Conservation (phyloP, 2,113 vertebrate genomes). For the Zosterops lateralis region DNA sequence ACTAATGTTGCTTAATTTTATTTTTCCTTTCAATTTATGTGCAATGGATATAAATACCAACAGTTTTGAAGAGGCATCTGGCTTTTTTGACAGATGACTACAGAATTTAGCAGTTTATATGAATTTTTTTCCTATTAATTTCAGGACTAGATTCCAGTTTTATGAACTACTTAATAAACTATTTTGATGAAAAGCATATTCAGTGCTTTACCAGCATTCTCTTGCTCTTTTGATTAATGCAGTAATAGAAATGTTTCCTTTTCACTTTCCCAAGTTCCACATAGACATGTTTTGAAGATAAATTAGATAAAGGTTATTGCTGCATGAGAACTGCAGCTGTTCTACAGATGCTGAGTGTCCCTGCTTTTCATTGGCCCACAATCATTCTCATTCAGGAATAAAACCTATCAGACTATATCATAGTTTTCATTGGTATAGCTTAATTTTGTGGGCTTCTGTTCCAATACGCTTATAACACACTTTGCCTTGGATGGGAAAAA, state of each 20-base stretch:
- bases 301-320: conserved; percentile 54
- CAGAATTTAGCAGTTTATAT: background rate
- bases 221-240: conserved; percentile 36
- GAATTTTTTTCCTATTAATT: background rate
- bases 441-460: background rate
- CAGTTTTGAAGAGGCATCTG: background rate
- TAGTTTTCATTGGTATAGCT: background rate
- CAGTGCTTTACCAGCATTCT: background rate
- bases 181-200: conserved; percentile 49
- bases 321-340: conserved; percentile 52
- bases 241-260: conserved; percentile 39
- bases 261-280: conserved; percentile 47
- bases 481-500: background rate
- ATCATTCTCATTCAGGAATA: conserved; percentile 7
- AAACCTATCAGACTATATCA: background rate
- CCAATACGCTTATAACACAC: background rate
- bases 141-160: conserved; percentile 6
- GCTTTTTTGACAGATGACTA: background rate
- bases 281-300: conserved; percentile 51
- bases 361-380: background rate
- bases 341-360: conserved; percentile 24
- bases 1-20: background rate
- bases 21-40: background rate
- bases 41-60: background rate
- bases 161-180: conserved; percentile 37